Percentiles rank a stretch among this genome's conserved stretches.
Evolutionary conservation across 2,797 vertebrate species (phyloP).

Genomic region (Gymnocypris eckloni): DNA sequence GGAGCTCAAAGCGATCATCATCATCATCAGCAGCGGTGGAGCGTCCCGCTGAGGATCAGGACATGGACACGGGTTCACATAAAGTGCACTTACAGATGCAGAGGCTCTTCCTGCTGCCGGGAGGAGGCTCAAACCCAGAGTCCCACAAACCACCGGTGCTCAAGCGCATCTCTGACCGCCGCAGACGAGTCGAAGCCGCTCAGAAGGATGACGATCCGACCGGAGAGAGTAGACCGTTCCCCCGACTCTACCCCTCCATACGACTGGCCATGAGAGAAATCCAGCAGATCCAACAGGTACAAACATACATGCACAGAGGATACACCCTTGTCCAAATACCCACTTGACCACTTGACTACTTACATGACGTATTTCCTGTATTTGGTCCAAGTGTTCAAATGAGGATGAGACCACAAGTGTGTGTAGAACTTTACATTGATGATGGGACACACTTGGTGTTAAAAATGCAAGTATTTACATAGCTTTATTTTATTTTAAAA

Average conservation of each 20-base stretch:
- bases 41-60: background rate
- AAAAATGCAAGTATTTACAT: too few relatives aligned
- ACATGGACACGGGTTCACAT: constrained; percentile 29
- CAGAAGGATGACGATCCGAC: constrained; percentile 14
- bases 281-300: constrained; percentile 70
- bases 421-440: too few relatives aligned
- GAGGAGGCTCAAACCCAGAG: constrained; percentile 28
- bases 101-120: constrained; percentile 54
- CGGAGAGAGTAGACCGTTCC: constrained; percentile 52
- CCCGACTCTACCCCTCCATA: constrained; percentile 73
- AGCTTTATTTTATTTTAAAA: too few relatives aligned
- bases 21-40: background rate
- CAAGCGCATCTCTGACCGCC: constrained; percentile 57
- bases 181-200: constrained; percentile 29
- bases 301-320: background rate
- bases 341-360: too few relatives aligned
- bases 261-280: constrained; percentile 75
- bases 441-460: too few relatives aligned
- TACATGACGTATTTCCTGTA: too few relatives aligned
- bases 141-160: constrained; percentile 50
- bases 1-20: constrained; percentile 62
- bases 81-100: constrained; percentile 61
- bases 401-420: too few relatives aligned
- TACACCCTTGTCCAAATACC: too few relatives aligned
- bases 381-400: too few relatives aligned